Base-by-base conservation (phyloP, 2,888 invertebrate genomes). In the Cabera pusaria region DNA sequence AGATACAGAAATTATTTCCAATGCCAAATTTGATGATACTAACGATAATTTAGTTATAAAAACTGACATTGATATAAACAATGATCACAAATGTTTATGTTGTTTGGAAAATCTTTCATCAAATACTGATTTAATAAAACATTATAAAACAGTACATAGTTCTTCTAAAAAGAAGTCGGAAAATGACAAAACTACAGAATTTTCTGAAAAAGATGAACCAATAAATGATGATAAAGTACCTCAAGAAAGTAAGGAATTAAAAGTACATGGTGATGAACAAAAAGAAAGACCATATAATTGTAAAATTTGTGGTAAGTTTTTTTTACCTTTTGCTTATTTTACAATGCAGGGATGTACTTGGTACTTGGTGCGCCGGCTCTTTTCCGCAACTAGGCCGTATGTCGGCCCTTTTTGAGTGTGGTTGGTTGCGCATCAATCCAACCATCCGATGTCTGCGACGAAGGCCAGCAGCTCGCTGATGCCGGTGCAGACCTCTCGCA, bases 271-370 rank as follows among this genome's bases (percentile, higher is more conserved):
- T 14, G 14, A 14, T 14, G 14, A 14, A 14, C 81, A 86, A 51
- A 49, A 40, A 14, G 62, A 66, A 0, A 64, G 80, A 18, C 79
- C 80, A 0, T 81, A 71, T 49, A 39, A 71, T 14, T 87, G 87
- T 52, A 86, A 80, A 52, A 45, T 83, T n/a, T 87, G 86, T 57
- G 83, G 86, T 86, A 53, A 68, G 73, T 44, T 14, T 14, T 14
- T 14, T 22, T 6, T 23, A n/a, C 31, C n/a, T n/a, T n/a, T n/a
- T n/a, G n/a, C n/a, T n/a, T n/a, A n/a, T n/a, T n/a, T n/a, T n/a
- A n/a, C n/a, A n/a, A n/a, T n/a, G n/a, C n/a, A n/a, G n/a, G n/a
- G n/a, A n/a, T n/a, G n/a, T n/a, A n/a, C n/a, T n/a, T n/a, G n/a
- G n/a, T n/a, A n/a, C n/a, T n/a, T n/a, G n/a, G n/a, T n/a, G n/a